Evolutionary conservation across 2,797 vertebrate species (phyloP).

Genomic region (Zalophus californianus): DNA sequence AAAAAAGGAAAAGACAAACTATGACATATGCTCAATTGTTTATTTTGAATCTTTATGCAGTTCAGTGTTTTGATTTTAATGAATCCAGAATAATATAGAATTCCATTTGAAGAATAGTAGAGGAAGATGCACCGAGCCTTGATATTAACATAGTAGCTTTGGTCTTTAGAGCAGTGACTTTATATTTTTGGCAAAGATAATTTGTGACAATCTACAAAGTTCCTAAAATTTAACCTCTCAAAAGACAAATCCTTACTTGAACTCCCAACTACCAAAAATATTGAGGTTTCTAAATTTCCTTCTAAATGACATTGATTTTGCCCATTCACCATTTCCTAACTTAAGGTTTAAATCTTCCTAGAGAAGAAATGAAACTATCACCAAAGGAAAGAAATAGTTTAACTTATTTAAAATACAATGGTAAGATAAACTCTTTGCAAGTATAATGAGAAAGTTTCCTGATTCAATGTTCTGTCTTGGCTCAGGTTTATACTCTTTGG

Average conservation of each 20-base stretch:
- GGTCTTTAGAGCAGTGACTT: background rate
- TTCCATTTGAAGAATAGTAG: background rate
- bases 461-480: background rate
- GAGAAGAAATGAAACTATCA: background rate
- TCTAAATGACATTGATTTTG: background rate
- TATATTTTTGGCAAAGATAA: background rate
- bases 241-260: background rate
- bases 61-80: background rate
- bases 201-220: rapidly evolving
- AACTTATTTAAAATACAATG: background rate
- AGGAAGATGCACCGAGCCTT: background rate
- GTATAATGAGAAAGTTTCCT: background rate
- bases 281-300: background rate
- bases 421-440: rapidly evolving
- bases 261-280: background rate
- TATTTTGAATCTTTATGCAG: conserved; percentile 59
- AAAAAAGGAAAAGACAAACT: background rate
- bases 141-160: background rate
- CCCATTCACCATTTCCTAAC: background rate
- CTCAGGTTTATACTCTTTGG: rapidly evolving
- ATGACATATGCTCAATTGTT: conserved; percentile 36
- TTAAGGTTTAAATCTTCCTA: rapidly evolving
- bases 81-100: background rate
- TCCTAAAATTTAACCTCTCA: background rate
- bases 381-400: background rate